These are phyloP conservation scores for Archips crataeganus DNA, from an alignment of 2,888 invertebrate genomes.

Conservation along the genomic window DNA sequence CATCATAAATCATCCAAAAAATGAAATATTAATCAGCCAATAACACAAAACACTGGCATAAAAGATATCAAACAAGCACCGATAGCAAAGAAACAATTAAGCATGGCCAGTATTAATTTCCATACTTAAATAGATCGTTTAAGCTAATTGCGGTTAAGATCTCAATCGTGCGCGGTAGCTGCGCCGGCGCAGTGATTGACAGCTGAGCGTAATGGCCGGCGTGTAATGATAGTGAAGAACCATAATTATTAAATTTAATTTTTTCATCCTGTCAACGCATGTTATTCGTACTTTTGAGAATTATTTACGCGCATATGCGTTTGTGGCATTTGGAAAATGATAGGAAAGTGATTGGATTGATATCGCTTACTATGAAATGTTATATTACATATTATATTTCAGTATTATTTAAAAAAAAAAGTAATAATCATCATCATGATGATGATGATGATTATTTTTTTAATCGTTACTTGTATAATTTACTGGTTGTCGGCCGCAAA, in stretches of 20 bases:
- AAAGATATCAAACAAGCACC: background rate
- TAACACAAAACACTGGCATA: background rate
- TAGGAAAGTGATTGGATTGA: background rate
- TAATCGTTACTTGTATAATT: no score
- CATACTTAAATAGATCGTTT: constrained; percentile 31
- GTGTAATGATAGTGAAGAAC: background rate
- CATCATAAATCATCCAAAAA: no score
- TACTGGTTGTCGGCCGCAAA: no score
- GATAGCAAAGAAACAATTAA: constrained; percentile 13
- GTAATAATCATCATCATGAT: no score
- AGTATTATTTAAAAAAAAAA: no score
- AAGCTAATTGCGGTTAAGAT: constrained; percentile 35
- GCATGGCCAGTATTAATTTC: constrained; percentile 18
- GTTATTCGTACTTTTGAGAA: no score
- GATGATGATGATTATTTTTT: no score
- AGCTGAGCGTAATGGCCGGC: constrained; percentile 13
- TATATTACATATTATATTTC: no score
- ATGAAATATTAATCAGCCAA: background rate
- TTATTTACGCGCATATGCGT: no score
- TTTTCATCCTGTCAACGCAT: no score
- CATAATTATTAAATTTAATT: no score
- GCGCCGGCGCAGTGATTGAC: constrained; percentile 35
- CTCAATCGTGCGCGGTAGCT: constrained; percentile 39
- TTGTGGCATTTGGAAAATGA: no score
- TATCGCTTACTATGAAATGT: background rate